Conservation (phyloP, 2,888 invertebrate genomes). For the Hetaerina titia region DNA sequence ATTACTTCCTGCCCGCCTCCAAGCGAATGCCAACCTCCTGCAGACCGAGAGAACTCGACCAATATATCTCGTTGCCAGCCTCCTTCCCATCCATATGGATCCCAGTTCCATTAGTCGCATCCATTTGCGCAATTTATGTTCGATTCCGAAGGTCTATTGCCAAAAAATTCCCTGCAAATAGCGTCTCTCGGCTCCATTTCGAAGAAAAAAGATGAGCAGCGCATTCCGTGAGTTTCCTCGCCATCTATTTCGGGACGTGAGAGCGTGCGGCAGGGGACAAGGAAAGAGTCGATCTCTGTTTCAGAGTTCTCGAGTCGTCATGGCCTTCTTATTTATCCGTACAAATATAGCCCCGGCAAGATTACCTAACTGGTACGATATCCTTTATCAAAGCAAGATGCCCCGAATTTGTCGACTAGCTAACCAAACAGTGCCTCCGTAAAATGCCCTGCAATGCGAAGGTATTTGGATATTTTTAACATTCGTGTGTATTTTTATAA, state of each 20-base stretch:
- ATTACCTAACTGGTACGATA: neutral
- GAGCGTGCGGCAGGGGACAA: neutral
- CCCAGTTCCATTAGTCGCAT: conserved; percentile 42
- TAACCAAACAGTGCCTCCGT: no score
- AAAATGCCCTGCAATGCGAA: no score
- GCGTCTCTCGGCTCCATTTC: neutral
- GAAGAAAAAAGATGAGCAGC: neutral
- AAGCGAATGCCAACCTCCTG: neutral
- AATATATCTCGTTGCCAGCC: neutral
- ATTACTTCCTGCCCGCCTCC: neutral
- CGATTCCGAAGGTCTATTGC: conserved; percentile 27
- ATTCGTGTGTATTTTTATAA: no score
- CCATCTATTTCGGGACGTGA: neutral
- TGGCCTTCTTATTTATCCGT: neutral
- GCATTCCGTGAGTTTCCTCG: neutral
- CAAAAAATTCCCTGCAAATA: neutral
- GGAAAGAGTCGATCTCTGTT: neutral
- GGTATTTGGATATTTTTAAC: no score
- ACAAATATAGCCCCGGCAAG: neutral
- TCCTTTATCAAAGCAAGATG: neutral
- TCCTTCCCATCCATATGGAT: conserved; percentile 28
- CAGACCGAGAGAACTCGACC: neutral
- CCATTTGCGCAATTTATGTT: conserved; percentile 61
- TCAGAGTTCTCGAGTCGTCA: neutral
- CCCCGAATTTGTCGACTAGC: neutral